phyloP scores from a whole-genome alignment of 2,113 vertebrate genomes.

The Hepsetus odoe region DNA sequence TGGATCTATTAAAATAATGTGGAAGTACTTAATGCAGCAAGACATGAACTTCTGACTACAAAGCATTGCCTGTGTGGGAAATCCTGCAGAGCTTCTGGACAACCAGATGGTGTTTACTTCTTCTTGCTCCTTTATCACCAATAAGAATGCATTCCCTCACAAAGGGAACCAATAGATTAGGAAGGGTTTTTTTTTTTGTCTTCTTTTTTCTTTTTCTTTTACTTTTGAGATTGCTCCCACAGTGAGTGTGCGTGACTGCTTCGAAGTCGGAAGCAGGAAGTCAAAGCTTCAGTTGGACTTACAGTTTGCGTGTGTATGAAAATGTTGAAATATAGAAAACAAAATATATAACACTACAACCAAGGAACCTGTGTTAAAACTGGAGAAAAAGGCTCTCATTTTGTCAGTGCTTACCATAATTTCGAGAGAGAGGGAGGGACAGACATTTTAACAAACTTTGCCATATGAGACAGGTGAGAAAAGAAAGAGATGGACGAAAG shows the following conservation, averaged over 20 bases:
- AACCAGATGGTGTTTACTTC: slow-evolving; percentile 51
- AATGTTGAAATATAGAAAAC: slow-evolving; percentile 40
- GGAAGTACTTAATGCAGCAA: slow-evolving; percentile 36
- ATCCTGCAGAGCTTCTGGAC: slow-evolving; percentile 3
- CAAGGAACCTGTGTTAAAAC: slow-evolving; percentile 40
- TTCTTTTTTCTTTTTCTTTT: slow-evolving; percentile 17
- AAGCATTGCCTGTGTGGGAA: slow-evolving; percentile 25
- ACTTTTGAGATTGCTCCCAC: slow-evolving; percentile 6
- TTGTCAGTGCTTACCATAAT: slow-evolving; percentile 39
- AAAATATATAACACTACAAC: slow-evolving; percentile 50
- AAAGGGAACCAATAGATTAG: slow-evolving; percentile 22
- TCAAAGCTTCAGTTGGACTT: slow-evolving; percentile 25
- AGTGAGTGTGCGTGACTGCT: slow-evolving; percentile 16
- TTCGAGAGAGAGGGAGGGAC: slow-evolving; percentile 15
- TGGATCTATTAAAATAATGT: slow-evolving; percentile 40
- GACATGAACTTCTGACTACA: slow-evolving; percentile 44
- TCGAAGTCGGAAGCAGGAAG: slow-evolving; percentile 3
- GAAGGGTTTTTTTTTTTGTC: not conserved
- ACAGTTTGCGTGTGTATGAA: slow-evolving; percentile 28
- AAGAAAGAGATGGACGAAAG: slow-evolving; percentile 4
- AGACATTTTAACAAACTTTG: not conserved
- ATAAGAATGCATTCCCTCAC: slow-evolving; percentile 36
- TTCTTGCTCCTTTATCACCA: slow-evolving; percentile 40
- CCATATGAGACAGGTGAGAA: not conserved
- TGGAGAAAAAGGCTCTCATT: slow-evolving; percentile 31